Percentiles rank a stretch among this genome's conserved stretches.
phyloP scores from a whole-genome alignment of 2,888 invertebrate species.

The Platycheirus rosarum region DNA sequence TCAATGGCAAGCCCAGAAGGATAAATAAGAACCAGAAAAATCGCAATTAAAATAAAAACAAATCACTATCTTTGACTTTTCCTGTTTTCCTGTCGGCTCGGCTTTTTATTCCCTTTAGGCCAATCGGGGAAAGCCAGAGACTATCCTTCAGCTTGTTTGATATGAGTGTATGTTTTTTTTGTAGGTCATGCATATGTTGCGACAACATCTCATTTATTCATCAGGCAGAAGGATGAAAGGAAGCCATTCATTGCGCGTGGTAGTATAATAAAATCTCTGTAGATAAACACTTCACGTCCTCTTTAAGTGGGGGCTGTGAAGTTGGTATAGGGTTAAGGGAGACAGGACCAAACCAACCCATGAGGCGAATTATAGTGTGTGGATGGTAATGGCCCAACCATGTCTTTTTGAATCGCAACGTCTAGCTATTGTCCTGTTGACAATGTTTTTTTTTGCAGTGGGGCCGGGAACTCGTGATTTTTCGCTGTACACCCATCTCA shows the following conservation, averaged over 20 bases:
- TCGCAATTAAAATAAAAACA: conserved; percentile 52
- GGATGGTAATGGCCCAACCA: background rate
- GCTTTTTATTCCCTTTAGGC: conserved; percentile 33
- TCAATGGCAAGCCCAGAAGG: conserved; percentile 22
- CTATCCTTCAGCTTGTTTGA: conserved; percentile 4
- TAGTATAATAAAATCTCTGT: conserved; percentile 41
- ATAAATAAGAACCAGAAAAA: conserved; percentile 26
- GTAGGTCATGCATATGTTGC: conserved; percentile 47
- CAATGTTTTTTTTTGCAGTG: conserved; percentile 20
- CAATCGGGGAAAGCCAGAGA: conserved; percentile 18
- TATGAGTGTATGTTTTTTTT: conserved; percentile 17
- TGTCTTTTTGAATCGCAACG: conserved; percentile 10
- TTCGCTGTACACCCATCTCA: background rate
- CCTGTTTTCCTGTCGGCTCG: conserved; percentile 16
- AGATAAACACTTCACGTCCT: conserved; percentile 17
- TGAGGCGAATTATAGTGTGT: background rate
- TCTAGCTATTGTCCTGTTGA: conserved; percentile 50
- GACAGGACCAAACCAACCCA: background rate
- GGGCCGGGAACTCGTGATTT: background rate
- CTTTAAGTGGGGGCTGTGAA: background rate
- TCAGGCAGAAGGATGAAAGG: conserved; percentile 29
- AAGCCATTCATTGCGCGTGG: conserved; percentile 23
- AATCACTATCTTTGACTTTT: conserved; percentile 47
- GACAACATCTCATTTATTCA: conserved; percentile 45
- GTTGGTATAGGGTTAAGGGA: background rate